Base-by-base conservation (phyloP, 1,140 invertebrate species). In the Brachionus manjavacas region DNA sequence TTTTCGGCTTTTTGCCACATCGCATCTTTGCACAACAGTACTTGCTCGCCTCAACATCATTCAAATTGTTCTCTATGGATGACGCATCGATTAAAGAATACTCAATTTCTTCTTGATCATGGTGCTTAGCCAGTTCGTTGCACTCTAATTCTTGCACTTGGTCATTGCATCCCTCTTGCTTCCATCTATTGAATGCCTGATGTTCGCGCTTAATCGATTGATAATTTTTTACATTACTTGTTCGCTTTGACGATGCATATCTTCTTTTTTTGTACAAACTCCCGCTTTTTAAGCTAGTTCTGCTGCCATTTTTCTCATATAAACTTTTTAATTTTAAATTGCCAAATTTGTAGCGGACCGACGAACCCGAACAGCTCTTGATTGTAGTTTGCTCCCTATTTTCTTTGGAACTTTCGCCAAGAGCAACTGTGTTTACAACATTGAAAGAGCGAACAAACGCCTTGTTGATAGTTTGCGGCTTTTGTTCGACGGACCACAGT, bases 71-170 rank as follows among this genome's bases (percentile, higher is more conserved):
- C 46, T 76, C 72, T 25, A 76, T 25, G 1, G 72, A 76, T 20
- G 72, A 76, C 3, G 72, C 72, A 46, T 76, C 72, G 11, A 76
- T 49, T 49, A 76, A 49, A 76, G 72, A 76, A 25, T 76, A 76
- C 14, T 76, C 72, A 14, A 76, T 49, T 46, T 76, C 72, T 31
- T 76, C 43, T 14, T 74, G 12, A 41, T 35, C 16, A 72, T 72
- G 12, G 4, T 74, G 2, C 8, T 16, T 41, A 11, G n/a, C 39
- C 20, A 41, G 16, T 8, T 39, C 16, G 35, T 74, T 74, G 3
- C 16, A 6, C n/a, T 74, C 35, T 35, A 35, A 23, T 41, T 41
- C 46, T 46, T 74, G 35, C 16, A 41, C 14, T 35, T 41, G 12
- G 8, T 74, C 31, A 74, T 74, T 74, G 9, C 14, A 16, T 16